Evolutionary conservation across 2,888 invertebrate species (phyloP).

Genomic region (Pyrochroa serraticornis): DNA sequence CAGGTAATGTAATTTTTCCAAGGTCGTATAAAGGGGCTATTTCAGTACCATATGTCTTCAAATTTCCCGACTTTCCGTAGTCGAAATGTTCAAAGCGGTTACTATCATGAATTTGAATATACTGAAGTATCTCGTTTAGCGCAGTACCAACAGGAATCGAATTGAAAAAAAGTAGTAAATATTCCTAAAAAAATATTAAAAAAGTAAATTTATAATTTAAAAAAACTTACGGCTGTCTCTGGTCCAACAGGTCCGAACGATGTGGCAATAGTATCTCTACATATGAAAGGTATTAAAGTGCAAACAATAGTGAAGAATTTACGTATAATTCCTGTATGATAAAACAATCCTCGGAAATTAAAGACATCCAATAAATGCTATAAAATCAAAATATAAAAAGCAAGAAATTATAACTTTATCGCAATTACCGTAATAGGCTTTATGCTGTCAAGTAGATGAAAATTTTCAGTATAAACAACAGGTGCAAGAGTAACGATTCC

Average conservation of each 20-base stretch:
- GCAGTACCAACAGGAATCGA: not conserved
- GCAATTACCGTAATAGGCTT: not conserved
- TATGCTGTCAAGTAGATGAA: not conserved
- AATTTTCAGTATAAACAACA: conserved; percentile 6
- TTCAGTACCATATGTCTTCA: not conserved
- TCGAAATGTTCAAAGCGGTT: conserved; percentile 9
- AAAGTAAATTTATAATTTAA: too few species aligned
- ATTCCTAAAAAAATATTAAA: too few species aligned
- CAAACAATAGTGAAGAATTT: not conserved
- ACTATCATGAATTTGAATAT: not conserved
- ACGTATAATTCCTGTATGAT: not conserved
- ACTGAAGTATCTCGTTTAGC: not conserved
- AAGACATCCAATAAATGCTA: not conserved
- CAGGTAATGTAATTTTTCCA: conserved; percentile 5
- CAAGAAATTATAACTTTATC: not conserved
- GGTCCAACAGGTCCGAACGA: not conserved
- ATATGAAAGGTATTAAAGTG: not conserved
- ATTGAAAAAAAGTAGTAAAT: too few species aligned
- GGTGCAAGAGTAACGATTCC: conserved; percentile 2
- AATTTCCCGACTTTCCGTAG: conserved; percentile 6
- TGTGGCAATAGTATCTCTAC: not conserved
- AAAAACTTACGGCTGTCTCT: too few species aligned
- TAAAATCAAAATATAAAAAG: not conserved
- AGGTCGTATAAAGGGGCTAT: conserved; percentile 8
- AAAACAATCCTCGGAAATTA: not conserved